Evolutionary conservation across 2,888 invertebrate species (phyloP).

Genomic region (Heteropelma amictum): DNA sequence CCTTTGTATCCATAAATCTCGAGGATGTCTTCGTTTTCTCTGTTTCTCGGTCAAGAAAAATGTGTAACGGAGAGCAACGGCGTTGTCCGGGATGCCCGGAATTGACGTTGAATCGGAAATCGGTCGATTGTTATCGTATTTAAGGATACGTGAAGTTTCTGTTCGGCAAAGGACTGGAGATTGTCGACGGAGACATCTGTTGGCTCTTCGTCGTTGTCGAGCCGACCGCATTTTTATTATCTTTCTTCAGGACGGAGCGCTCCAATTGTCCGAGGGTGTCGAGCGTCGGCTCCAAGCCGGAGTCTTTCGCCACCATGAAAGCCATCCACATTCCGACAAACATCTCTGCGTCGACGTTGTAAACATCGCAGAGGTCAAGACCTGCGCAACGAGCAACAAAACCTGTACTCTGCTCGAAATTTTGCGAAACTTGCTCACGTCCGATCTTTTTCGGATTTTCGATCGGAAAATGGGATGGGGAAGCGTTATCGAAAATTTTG

Average conservation of each 20-base stretch:
- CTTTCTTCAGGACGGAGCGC: constrained; percentile 51
- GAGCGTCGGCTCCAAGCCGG: constrained; percentile 62
- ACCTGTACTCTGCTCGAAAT: neutral
- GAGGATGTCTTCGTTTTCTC: constrained; percentile 61
- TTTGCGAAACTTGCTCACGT: too few species aligned
- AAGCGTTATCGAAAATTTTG: too few species aligned
- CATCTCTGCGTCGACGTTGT: constrained; percentile 65
- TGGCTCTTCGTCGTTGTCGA: neutral
- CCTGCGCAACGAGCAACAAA: constrained; percentile 59
- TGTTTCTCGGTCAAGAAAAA: constrained; percentile 20
- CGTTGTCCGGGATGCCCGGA: neutral
- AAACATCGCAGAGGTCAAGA: constrained; percentile 67
- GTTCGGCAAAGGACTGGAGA: neutral
- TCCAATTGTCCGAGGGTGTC: constrained; percentile 65
- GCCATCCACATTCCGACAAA: constrained; percentile 72
- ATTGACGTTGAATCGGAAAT: neutral
- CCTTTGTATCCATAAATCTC: constrained; percentile 65
- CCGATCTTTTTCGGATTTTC: too few species aligned
- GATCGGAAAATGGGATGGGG: too few species aligned
- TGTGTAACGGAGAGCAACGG: neutral
- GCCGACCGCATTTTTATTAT: neutral
- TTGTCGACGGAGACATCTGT: neutral
- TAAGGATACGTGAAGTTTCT: constrained; percentile 66
- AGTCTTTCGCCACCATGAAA: constrained; percentile 61
- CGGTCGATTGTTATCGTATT: too few species aligned